Evolutionary conservation across 2,113 vertebrate genomes (phyloP), one percentile per base, ranked within the genome.

Genomic region (Cynoglossus semilaevis): DNA sequence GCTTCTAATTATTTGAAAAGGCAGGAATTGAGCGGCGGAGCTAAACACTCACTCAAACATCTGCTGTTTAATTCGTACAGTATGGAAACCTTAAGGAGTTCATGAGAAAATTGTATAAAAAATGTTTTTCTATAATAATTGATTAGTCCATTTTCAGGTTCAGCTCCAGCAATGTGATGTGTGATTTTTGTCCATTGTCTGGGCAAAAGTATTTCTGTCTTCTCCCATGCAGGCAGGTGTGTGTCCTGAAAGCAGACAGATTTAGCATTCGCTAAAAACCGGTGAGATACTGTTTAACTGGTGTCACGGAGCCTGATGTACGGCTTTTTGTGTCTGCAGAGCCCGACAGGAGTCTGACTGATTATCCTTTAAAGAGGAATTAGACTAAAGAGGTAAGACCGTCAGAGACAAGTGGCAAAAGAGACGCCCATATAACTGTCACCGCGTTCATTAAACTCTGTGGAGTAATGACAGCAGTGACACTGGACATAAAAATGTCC

Each of bases 21-120:
- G 54, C 16, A 42, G 49, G n/a, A 40, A 13, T 17, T 35, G 58
- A 56, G 59, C 38, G 29, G 40, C 37, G 36, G 46, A 60, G 70
- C 48, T n/a, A 7, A 63, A 70, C 63, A 60, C 59, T 38, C 67
- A 43, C n/a, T n/a, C n/a, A 79, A 63, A 57, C 70, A 50, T 66
- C 43, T 58, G 58, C 42, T 74, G 64, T 64, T 65, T 70, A 53
- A 67, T 66, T 70, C 51, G 74, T 48, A 4, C 35, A 22, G 76
- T 65, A 49, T 55, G 16, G 11, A 65, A 38, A 50, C 63, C 63
- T 60, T 57, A 72, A 35, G 47, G 40, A 59, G 56, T 65, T 56
- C 14, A 54, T 60, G 58, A 73, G 56, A 69, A 43, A 73, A 44
- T n/a, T 65, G 74, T 9, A 10, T 67, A 51, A 40, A 55, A 54